Conservation (phyloP, 2,113 vertebrate species). For the Meles meles region DNA sequence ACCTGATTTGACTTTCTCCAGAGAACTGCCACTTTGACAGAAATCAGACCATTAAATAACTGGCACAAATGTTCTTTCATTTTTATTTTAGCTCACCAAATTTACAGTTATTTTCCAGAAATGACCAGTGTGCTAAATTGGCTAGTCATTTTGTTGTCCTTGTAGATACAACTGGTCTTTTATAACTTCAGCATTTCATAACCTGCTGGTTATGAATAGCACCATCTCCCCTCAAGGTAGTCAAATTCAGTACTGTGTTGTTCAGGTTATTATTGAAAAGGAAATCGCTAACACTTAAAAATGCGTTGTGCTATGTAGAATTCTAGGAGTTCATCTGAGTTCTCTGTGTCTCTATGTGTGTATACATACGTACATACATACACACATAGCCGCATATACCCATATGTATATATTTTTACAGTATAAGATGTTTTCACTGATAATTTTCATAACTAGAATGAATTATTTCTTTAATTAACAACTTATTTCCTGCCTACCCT, state of each 20-base stretch:
- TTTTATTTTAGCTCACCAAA: slow-evolving; percentile 12
- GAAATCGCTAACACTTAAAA: neutral
- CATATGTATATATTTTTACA: neutral
- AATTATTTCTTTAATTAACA: neutral
- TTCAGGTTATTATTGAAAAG: slow-evolving; percentile 17
- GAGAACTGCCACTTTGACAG: neutral
- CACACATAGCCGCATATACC: neutral
- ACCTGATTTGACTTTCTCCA: neutral
- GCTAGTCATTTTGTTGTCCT: slow-evolving; percentile 24
- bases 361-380: neutral
- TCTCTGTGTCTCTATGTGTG: neutral
- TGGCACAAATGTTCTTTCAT: neutral
- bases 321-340: neutral
- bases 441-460: neutral
- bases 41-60: neutral
- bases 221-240: neutral
- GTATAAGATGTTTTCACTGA: neutral
- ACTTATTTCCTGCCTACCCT: neutral
- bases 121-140: slow-evolving; percentile 25
- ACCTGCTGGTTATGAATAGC: neutral
- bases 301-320: neutral
- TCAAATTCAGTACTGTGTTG: neutral
- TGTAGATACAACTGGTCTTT: neutral
- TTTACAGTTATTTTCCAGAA: slow-evolving; percentile 31
- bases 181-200: neutral